phyloP scores from a whole-genome alignment of 2,888 invertebrate species.

The Scaeva pyrastri region DNA sequence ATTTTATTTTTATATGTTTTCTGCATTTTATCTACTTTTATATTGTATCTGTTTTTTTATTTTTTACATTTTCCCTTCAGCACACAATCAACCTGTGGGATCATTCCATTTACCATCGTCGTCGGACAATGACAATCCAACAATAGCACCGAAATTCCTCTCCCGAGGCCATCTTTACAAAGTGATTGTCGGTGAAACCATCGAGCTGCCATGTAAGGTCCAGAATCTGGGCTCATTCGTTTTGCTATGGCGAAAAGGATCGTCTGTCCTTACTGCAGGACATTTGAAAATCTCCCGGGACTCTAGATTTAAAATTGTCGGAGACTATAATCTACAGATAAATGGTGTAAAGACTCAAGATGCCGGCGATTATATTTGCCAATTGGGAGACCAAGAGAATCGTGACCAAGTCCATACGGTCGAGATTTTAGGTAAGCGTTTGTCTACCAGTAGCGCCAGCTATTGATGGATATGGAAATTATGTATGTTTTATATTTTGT shows the following conservation, averaged over 20 bases:
- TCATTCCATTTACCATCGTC: constrained; percentile 77
- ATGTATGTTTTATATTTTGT: neutral
- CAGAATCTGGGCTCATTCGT: constrained; percentile 89
- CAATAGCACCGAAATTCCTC: constrained; percentile 88
- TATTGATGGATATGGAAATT: constrained; percentile 3
- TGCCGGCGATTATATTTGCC: constrained; percentile 90
- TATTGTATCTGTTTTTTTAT: constrained; percentile 16
- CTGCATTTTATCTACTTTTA: too few species aligned
- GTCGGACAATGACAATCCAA: constrained; percentile 80
- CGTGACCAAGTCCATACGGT: constrained; percentile 90
- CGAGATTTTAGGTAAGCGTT: constrained; percentile 86
- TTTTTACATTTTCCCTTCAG: constrained; percentile 26
- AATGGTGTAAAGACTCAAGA: constrained; percentile 89
- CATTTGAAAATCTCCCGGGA: constrained; percentile 89
- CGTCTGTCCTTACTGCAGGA: constrained; percentile 89
- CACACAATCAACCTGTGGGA: constrained; percentile 78
- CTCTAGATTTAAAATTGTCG: constrained; percentile 87
- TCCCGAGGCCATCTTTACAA: constrained; percentile 91
- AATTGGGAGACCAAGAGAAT: constrained; percentile 89
- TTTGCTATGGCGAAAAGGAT: constrained; percentile 88
- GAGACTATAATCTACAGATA: constrained; percentile 89
- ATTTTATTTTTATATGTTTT: neutral
- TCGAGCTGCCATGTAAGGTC: constrained; percentile 91
- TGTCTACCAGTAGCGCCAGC: too few species aligned
- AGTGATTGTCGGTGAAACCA: constrained; percentile 91